Percentiles rank a stretch among this genome's conserved stretches.
Evolutionary conservation across 2,797 vertebrate species (phyloP).

Genomic region (Delichon dasypus): DNA sequence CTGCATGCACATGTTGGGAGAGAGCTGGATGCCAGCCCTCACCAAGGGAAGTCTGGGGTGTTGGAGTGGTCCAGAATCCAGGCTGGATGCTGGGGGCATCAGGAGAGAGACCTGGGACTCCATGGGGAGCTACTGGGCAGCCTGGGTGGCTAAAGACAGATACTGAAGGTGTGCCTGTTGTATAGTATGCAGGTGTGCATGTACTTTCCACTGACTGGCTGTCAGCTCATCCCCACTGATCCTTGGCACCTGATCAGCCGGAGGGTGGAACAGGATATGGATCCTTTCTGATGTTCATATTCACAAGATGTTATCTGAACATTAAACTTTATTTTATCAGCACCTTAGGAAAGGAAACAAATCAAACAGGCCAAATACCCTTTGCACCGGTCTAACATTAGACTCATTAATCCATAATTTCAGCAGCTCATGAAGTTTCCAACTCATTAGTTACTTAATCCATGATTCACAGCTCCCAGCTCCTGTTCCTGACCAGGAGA

Average conservation of each 20-base stretch:
- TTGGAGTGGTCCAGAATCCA: not conserved
- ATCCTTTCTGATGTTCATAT: not conserved
- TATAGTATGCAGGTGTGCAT: accelerated
- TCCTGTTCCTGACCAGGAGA: not conserved
- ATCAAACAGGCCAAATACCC: not conserved
- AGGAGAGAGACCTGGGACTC: not conserved
- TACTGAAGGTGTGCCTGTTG: not conserved
- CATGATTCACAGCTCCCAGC: accelerated
- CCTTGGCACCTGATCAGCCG: not conserved
- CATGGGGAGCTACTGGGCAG: not conserved
- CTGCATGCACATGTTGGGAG: accelerated
- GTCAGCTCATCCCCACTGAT: too few species aligned
- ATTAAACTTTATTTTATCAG: not conserved
- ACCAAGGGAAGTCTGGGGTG: accelerated
- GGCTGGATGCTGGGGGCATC: not conserved
- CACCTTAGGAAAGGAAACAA: not conserved
- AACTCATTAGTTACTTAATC: not conserved
- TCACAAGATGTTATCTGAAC: not conserved
- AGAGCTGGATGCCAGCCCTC: not conserved
- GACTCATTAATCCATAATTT: not conserved
- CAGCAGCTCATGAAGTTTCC: not conserved
- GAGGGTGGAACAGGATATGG: not conserved
- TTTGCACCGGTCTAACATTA: accelerated
- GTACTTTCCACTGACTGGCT: not conserved
- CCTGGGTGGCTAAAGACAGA: not conserved